These are phyloP conservation scores for Atherinomorus stipes DNA, from an alignment of 2,113 vertebrate genomes.

Conservation along the genomic window DNA sequence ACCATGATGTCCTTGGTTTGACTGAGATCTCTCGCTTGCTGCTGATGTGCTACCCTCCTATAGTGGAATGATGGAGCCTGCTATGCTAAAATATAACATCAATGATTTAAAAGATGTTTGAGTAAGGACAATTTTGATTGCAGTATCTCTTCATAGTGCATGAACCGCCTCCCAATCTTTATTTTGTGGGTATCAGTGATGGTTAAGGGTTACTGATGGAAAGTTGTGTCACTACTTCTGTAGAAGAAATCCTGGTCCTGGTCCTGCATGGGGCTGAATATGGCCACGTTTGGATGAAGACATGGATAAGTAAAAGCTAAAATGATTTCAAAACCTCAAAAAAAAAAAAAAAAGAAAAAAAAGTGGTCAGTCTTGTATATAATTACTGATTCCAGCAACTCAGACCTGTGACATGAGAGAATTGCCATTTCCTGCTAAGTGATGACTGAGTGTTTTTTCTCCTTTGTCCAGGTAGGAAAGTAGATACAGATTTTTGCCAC, in stretches of 20 bases:
- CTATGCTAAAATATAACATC: constrained; percentile 69
- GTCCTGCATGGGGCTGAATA: constrained; percentile 2
- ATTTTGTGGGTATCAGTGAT: constrained; percentile 49
- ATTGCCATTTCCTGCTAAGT: constrained; percentile 67
- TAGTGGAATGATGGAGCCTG: constrained; percentile 60
- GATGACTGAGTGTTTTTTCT: constrained; percentile 44
- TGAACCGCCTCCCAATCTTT: constrained; percentile 21
- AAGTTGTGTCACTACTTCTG: constrained; percentile 18
- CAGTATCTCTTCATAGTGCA: constrained; percentile 65
- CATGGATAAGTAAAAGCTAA: background rate
- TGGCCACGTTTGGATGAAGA: constrained; percentile 44
- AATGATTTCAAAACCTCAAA: background rate
- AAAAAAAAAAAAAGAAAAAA: no score
- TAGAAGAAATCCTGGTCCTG: background rate
- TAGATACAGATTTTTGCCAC: constrained; percentile 74
- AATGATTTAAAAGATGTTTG: constrained; percentile 68
- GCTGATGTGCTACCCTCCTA: constrained; percentile 57
- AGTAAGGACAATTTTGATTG: constrained; percentile 57
- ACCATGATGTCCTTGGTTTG: constrained; percentile 55
- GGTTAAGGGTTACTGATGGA: constrained; percentile 40
- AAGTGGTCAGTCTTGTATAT: constrained; percentile 49
- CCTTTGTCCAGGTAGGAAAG: constrained; percentile 69
- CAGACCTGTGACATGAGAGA: constrained; percentile 39
- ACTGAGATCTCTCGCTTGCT: constrained; percentile 58
- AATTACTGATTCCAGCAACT: constrained; percentile 57